Evolutionary conservation across 2,113 vertebrate genomes (phyloP), one percentile per base, ranked within the genome.

Genomic region (Salminus brasiliensis): DNA sequence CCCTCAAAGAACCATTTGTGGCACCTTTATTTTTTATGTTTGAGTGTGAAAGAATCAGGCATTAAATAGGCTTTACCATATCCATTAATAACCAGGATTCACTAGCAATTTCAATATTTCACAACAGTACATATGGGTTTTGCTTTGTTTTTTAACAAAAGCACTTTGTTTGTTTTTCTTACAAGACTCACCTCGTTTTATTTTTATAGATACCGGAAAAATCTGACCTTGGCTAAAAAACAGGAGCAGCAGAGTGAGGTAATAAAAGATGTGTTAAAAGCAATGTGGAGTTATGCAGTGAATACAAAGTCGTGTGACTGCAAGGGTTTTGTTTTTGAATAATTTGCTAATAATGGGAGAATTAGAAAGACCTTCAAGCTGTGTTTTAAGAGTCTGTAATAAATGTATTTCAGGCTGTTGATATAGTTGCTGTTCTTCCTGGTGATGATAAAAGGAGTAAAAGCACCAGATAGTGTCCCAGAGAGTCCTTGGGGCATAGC

Each of bases 191-290:
- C 8, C 43, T 76, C 1, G 52, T 72, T 34, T 62, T 62, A 4
- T 21, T 80, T 81, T 63, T 1, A 81, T 77, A 99, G 97, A 74
- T 99, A 97, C 91, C 93, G 93, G 85, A 78, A 90, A 76, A 99
- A 96, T 87, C 85, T 98, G 87, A 85, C 88, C 41, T 93, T 95
- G 76, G 95, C 95, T 65, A 98, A 98, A 92, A 89, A 88, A 85
- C 94, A 95, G 77, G 93, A 93, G 4, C 85, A 81, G 79, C 63
- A 82, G 76, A 91, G 87, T 83, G 90, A 94, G 95, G 97, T 98
- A 95, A 72, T 62, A 59, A 32, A 65, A 34, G 27, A 57, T 65
- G 16, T 23, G 2, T 0, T 71, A 41, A 67, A 67, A 39, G 0
- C 6, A 43, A 21, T 55, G 41, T 34, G 21, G 9, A 52, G 29